These are phyloP conservation scores for Pollimyrus isidori DNA, from an alignment of 2,113 vertebrate genomes.

Conservation along the genomic window DNA sequence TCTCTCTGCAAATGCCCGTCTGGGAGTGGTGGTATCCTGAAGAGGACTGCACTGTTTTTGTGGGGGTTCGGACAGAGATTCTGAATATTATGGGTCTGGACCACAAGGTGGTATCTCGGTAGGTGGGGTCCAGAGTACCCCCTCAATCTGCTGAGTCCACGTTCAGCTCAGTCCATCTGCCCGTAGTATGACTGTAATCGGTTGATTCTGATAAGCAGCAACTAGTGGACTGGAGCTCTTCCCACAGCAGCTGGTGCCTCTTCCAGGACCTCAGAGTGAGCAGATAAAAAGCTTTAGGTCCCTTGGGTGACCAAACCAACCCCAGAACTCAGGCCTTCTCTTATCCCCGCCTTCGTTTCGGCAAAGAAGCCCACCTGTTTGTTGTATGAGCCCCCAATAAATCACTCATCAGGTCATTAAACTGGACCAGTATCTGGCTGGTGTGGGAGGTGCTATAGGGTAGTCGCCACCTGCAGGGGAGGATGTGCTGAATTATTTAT, in stretches of 20 bases:
- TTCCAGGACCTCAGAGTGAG: not conserved
- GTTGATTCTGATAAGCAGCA: not conserved
- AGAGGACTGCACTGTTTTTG: not conserved
- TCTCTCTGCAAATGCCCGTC: not conserved
- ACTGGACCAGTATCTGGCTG: not conserved
- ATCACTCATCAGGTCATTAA: not conserved
- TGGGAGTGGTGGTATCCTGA: not conserved
- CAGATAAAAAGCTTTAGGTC: not conserved
- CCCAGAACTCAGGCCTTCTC: not conserved
- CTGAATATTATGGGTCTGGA: not conserved
- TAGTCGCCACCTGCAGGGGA: not conserved
- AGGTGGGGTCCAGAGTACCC: not conserved
- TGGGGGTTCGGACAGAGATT: not conserved
- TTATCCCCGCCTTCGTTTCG: not conserved
- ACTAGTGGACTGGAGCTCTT: not conserved
- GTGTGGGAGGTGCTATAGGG: not conserved
- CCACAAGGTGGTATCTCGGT: not conserved
- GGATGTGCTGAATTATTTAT: constrained; percentile 1
- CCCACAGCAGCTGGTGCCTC: not conserved
- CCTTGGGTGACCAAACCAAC: not conserved
- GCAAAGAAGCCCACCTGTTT: not conserved
- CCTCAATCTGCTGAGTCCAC: not conserved
- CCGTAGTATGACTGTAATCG: not conserved
- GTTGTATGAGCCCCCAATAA: not conserved
- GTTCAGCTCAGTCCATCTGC: not conserved